phyloP scores from a whole-genome alignment of 2,797 vertebrate species.

The Lithobates sylvaticus region DNA sequence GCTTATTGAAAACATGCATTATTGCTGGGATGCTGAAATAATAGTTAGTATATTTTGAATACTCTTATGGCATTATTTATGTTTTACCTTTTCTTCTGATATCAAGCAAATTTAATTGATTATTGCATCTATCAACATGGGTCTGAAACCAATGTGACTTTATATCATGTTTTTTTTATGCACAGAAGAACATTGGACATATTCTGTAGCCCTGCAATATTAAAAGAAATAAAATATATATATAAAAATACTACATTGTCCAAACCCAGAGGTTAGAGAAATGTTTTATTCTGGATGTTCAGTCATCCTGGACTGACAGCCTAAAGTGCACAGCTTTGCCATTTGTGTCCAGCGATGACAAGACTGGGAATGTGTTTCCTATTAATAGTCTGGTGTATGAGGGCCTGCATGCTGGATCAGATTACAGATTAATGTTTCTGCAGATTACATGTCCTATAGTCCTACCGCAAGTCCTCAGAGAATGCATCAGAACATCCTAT shows the following conservation, averaged over 20 bases:
- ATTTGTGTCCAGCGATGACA: constrained; percentile 93
- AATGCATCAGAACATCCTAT: constrained; percentile 12
- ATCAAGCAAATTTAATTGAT: no score
- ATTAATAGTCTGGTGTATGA: constrained; percentile 92
- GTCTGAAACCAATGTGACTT: no score
- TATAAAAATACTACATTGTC: not conserved
- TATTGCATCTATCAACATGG: no score
- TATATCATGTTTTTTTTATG: no score
- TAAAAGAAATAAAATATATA: no score
- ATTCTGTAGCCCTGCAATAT: no score
- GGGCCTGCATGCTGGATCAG: constrained; percentile 74
- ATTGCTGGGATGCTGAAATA: no score
- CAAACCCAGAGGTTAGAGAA: not conserved
- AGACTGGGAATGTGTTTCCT: constrained; percentile 91
- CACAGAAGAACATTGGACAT: no score
- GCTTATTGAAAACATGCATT: no score
- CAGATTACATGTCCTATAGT: constrained; percentile 47
- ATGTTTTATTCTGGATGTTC: not conserved
- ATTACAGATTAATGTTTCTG: constrained; percentile 74
- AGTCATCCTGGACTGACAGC: not conserved
- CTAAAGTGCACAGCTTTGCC: constrained; percentile 84
- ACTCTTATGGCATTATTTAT: no score
- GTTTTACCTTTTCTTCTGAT: no score
- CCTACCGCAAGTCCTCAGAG: constrained; percentile 17
- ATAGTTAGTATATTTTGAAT: no score